Percentiles rank a stretch among this genome's conserved stretches.
Conservation (phyloP, 1,140 invertebrate genomes). For the Cherax destructor region DNA sequence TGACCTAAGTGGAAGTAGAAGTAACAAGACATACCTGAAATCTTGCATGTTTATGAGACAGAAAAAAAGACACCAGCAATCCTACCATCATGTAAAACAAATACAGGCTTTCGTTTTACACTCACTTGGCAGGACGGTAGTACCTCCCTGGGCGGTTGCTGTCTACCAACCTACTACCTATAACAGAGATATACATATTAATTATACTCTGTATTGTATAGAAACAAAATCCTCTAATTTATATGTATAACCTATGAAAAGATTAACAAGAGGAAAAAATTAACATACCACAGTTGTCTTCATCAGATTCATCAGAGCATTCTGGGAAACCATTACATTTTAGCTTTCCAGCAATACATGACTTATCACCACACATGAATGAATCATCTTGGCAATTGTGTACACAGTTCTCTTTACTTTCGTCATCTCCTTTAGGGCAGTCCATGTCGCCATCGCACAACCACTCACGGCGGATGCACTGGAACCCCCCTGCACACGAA, state of each 20-base stretch:
- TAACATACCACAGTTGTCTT: constrained; percentile 77
- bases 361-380: constrained; percentile 69
- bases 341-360: constrained; percentile 72
- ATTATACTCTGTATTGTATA: too few species aligned
- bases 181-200: too few species aligned
- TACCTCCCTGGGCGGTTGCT: too few species aligned
- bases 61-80: too few species aligned
- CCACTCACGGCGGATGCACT: constrained; percentile 80
- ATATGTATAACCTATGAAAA: background rate
- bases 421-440: constrained; percentile 78
- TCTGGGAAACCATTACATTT: constrained; percentile 75
- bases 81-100: too few species aligned
- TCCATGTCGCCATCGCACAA: constrained; percentile 81
- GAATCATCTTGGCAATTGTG: constrained; percentile 56
- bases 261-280: background rate
- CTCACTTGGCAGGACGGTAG: too few species aligned
- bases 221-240: too few species aligned
- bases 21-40: too few species aligned
- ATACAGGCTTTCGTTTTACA: too few species aligned
- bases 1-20: too few species aligned
- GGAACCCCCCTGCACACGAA: constrained; percentile 75
- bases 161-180: too few species aligned
- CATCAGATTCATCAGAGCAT: constrained; percentile 79
- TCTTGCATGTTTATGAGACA: too few species aligned
- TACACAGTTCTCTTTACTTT: constrained; percentile 71